A percentile compares a stretch with the other conserved stretches of the same genome.
These are phyloP conservation scores for Drosophila lutescens DNA, from an alignment of 2,888 invertebrate genomes.

Conservation along the genomic window DNA sequence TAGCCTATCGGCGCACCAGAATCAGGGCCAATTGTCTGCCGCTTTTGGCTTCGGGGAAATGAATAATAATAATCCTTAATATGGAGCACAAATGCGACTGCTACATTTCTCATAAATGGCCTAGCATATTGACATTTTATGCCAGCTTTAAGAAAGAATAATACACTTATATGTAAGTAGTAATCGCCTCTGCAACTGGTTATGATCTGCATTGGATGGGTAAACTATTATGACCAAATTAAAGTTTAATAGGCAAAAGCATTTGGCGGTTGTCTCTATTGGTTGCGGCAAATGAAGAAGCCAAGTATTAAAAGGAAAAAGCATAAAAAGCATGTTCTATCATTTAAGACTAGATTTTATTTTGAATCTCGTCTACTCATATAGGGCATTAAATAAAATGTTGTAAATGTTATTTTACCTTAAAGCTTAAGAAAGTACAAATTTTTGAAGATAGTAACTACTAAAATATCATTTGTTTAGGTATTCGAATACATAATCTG, in stretches of 20 bases:
- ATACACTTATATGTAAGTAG: slow-evolving; percentile 9
- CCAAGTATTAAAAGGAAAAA: background rate
- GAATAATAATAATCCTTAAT: slow-evolving; percentile 77
- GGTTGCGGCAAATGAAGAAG: background rate
- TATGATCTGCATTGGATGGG: slow-evolving; percentile 27
- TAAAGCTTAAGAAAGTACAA: no score
- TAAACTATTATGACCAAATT: slow-evolving; percentile 29
- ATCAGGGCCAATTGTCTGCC: slow-evolving; percentile 71
- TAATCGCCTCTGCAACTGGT: slow-evolving; percentile 5
- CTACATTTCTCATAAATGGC: slow-evolving; percentile 75
- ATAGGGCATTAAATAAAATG: no score
- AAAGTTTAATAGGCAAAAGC: slow-evolving; percentile 1
- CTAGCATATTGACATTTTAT: slow-evolving; percentile 69
- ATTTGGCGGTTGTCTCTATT: background rate
- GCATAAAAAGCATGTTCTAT: background rate
- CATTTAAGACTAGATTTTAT: background rate
- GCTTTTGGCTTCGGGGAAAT: slow-evolving; percentile 63
- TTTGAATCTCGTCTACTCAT: background rate
- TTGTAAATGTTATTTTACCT: no score
- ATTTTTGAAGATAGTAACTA: no score
- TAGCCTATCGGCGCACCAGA: slow-evolving; percentile 66
- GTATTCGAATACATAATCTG: no score
- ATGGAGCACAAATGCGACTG: slow-evolving; percentile 74
- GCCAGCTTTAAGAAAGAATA: slow-evolving; percentile 44
- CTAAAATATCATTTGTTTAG: no score